Evolutionary conservation across 2,797 vertebrate genomes (phyloP), one percentile per base, ranked within the genome.

Genomic region (Sebastes oblongus): DNA sequence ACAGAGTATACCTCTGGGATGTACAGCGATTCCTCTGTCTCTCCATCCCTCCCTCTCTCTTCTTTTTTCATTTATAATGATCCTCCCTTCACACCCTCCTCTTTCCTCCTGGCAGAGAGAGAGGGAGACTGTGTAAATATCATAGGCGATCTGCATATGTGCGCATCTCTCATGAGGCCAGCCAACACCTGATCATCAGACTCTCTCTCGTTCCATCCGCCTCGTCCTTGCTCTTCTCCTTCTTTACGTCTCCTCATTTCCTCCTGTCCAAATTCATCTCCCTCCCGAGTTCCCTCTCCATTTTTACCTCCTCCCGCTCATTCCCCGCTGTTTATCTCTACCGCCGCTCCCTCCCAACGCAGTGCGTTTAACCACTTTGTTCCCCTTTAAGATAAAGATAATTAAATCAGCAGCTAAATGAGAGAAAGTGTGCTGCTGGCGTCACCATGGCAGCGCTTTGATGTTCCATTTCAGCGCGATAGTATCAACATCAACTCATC

Each of bases 321-420:
- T 78, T 83, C 77, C 80, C 78, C 25, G 58, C 90, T 92, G 92
- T 91, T 93, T 87, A 92, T 89, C 91, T 91, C 90, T 1, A 62
- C 82, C 74, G 72, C 83, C 8, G 75, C 85, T 88, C 88, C 72
- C 82, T 89, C 88, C 86, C 86, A 72, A 64, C 39, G 85, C 87
- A 77, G 66, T 84, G 90, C 70, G 68, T 93, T 94, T 91, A 93
- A 92, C 88, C 91, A 93, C 94, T 95, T 93, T 93, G 91, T 92
- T 93, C 90, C 86, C 85, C 92, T 94, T 91, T 89, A 92, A 95
- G 93, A 93, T 94, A 94, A 94, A 92, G 93, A 93, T 94, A 94
- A 95, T 95, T 92, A 93, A 94, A 95, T 95, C 92, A 93, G 91
- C 87, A 74, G 87, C 92, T 92, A 92, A 93, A 92, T 90, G 91